phyloP scores from a whole-genome alignment of 1,140 invertebrate genomes.

The Leptonema lineaticorne region DNA sequence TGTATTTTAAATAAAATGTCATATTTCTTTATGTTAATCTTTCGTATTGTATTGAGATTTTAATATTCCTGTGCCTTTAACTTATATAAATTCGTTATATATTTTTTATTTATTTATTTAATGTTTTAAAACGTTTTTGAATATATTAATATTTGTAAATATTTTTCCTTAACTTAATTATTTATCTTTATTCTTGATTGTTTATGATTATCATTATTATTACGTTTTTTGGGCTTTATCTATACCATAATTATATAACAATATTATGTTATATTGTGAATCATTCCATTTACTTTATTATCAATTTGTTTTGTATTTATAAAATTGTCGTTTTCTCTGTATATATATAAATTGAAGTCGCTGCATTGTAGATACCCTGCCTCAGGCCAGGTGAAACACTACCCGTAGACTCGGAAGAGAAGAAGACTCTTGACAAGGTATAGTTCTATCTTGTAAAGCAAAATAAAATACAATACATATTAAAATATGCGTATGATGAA shows the following conservation, averaged over 20 bases:
- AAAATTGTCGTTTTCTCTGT: not conserved
- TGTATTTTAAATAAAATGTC: constrained; percentile 4
- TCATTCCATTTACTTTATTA: no score
- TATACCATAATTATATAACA: no score
- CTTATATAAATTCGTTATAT: no score
- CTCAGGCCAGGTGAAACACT: constrained; percentile 39
- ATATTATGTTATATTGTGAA: no score
- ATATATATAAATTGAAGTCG: constrained; percentile 41
- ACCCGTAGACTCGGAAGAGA: constrained; percentile 59
- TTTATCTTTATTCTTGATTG: no score
- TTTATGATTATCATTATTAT: no score
- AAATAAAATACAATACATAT: not conserved
- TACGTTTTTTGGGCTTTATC: no score
- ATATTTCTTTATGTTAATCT: not conserved
- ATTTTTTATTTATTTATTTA: no score
- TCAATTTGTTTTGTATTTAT: constrained; percentile 1
- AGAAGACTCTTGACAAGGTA: constrained; percentile 73
- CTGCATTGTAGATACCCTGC: constrained; percentile 41
- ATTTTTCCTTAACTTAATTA: no score
- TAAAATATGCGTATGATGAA: not conserved
- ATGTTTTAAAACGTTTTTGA: no score
- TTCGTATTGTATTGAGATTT: not conserved
- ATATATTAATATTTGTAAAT: no score
- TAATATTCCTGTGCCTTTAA: not conserved
- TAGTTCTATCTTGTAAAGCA: constrained; percentile 45